Conservation (phyloP, 2,888 invertebrate species). For the Melinaea marsaeus region DNA sequence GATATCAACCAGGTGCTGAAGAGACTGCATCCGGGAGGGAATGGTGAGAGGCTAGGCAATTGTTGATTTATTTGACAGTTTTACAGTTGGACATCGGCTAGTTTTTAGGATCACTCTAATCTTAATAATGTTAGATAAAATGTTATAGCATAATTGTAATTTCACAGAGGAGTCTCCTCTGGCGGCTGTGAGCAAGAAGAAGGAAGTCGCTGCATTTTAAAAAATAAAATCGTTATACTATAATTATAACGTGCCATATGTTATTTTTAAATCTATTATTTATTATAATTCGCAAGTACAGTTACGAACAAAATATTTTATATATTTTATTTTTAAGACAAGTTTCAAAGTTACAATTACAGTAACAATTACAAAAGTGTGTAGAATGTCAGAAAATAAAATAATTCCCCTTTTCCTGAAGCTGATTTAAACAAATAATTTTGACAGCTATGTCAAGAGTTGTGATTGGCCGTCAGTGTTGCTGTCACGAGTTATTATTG, state of each 20-base stretch:
- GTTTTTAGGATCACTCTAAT: too few relatives aligned
- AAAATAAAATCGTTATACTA: conserved; percentile 9
- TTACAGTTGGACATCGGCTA: too few relatives aligned
- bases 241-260: conserved; percentile 20
- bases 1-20: conserved; percentile 82
- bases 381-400: too few relatives aligned
- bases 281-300: neutral
- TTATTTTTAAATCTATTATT: neutral
- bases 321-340: conserved; percentile 6
- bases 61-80: too few relatives aligned
- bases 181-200: conserved; percentile 48
- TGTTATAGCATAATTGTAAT: conserved; percentile 10
- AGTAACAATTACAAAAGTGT: too few relatives aligned
- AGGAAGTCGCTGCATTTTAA: conserved; percentile 57
- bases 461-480: too few relatives aligned
- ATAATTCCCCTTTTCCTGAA: too few relatives aligned
- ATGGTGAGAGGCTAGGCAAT: conserved; percentile 1
- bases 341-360: too few relatives aligned
- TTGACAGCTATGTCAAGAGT: too few relatives aligned
- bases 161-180: conserved; percentile 46
- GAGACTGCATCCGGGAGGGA: conserved; percentile 52
- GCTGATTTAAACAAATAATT: too few relatives aligned
- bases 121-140: too few relatives aligned
- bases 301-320: conserved; percentile 18
- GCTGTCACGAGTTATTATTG: too few relatives aligned